Evolutionary conservation across 2,797 vertebrate genomes (phyloP), one percentile per base, ranked within the genome.

Genomic region (Tolypeutes matacus): DNA sequence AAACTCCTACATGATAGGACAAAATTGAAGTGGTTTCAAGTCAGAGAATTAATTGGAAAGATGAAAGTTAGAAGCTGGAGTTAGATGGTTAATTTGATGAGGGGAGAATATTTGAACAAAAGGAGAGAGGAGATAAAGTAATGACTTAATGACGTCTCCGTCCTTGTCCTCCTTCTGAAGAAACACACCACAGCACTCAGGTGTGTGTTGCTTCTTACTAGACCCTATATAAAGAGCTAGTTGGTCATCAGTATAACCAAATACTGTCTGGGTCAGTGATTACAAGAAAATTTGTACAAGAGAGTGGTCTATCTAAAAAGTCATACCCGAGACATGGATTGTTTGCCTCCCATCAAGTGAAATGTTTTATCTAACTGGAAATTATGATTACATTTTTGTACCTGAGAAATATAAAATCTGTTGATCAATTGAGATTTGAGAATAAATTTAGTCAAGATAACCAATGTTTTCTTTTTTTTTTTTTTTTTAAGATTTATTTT

Each of bases 301-400:
- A 29, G 73, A 86, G 36, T 6, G n/a, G 31, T 72, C 85, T 64
- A 0, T 69, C 75, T 46, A 36, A 53, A 90, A 92, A 49, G 77
- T 80, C 67, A 46, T 34, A 29, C 67, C 85, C 56, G 31, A 18
- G n/a, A 86, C 18, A 11, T 36, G 21, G 21, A 42, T 34, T 88
- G 25, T 78, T 89, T 72, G 69, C 77, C 81, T 51, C 60, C 49
- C 6, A 29, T 70, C 46, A 67, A 27, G 49, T 58, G 56, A 84
- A 96, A 67, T 94, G 20, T 34, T 86, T 13, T 69, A 3, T 69
- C 23, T 81, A n/a, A 25, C 31, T 96, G 86, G 95, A 90, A 93
- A 86, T 64, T 73, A 14, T 60, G 76, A 60, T 87, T 95, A 58
- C 27, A 56, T 34, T 67, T 56, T 85, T 95, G n/a, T 91, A 31